These are phyloP conservation scores for Clamator glandarius DNA, from an alignment of 2,797 vertebrate species.

Conservation along the genomic window DNA sequence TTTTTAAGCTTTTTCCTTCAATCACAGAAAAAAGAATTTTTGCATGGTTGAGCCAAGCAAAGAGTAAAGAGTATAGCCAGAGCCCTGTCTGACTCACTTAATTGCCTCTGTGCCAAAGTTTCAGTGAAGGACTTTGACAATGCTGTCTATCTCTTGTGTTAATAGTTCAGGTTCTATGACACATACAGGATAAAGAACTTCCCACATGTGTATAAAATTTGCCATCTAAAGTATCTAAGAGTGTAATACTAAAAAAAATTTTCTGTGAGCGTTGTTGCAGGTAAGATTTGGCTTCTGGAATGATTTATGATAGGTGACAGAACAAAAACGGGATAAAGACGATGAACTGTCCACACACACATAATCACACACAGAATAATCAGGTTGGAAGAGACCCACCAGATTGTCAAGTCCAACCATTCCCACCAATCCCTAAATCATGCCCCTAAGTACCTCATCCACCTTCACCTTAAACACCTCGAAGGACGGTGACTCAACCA, in stretches of 20 bases:
- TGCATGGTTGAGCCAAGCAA: not conserved
- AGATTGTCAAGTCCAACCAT: too few species aligned
- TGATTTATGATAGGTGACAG: not conserved
- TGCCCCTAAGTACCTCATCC: too few species aligned
- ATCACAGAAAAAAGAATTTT: not conserved
- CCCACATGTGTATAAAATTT: not conserved
- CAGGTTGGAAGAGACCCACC: too few species aligned
- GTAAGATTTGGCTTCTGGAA: not conserved
- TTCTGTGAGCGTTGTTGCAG: not conserved
- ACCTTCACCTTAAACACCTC: too few species aligned
- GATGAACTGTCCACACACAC: not conserved
- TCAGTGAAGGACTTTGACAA: too few species aligned
- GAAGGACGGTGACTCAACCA: too few species aligned
- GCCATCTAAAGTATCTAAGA: not conserved
- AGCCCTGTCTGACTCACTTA: not conserved
- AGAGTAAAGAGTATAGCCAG: not conserved
- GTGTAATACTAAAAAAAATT: not conserved
- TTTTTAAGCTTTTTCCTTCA: not conserved
- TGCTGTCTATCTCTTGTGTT: too few species aligned
- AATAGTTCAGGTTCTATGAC: slow-evolving; percentile 16
- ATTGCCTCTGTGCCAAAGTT: not conserved
- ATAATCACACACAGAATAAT: too few species aligned
- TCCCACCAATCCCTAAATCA: too few species aligned
- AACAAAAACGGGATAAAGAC: not conserved
- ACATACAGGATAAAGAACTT: not conserved